Base-by-base conservation (phyloP, 2,888 invertebrate species). In the Aethes cnicana region DNA sequence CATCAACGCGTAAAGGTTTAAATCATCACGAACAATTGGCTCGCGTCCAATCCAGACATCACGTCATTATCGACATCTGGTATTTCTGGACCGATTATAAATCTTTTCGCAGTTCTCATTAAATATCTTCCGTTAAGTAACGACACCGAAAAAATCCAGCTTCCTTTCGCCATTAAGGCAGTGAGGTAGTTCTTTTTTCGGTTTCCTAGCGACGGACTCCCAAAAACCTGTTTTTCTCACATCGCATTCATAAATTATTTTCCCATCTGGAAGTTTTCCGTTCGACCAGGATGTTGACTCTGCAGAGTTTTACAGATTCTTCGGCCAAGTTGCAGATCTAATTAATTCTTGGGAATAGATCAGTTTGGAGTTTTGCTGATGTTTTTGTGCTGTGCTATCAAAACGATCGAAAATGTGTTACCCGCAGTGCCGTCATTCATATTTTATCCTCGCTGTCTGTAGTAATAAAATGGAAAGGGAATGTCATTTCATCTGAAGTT, bases 1-100 rank as follows among this genome's bases (percentile, higher is more conserved):
- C 32, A 12, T n/a, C 35, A 7, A 23, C 32, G 35, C 49, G 36
- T 23, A 30, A 33, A 35, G 20, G 42, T 35, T 52, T 44, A 26
- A 44, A 46, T 46, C 44, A 52, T 37, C 37, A 30, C 37, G 37
- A 6, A 37, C 37, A 39, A 52, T 46, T 52, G 52, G 52, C 52
- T 25, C 20, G 12, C 39, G 9, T 32, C 52, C 52, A 52, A 32
- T 11, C 9, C 32, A 25, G 23, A 33, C 20, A 26, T 46, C 52
- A 28, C 26, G 33, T 46, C 46, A 46, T 52, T 32, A 52, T 46
- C 44, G 39, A 25, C 52, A 26, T 44, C 30, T 20, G 52, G 44
- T 50, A 52, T 52, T 52, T 39, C 44, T 46, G 52, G 52, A 16
- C 25, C 44, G 21, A 32, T 39, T 46, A 33, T 44, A 26, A 33